Base-by-base conservation (phyloP, 2,888 invertebrate genomes). In the Psococerastis gibbosa region DNA sequence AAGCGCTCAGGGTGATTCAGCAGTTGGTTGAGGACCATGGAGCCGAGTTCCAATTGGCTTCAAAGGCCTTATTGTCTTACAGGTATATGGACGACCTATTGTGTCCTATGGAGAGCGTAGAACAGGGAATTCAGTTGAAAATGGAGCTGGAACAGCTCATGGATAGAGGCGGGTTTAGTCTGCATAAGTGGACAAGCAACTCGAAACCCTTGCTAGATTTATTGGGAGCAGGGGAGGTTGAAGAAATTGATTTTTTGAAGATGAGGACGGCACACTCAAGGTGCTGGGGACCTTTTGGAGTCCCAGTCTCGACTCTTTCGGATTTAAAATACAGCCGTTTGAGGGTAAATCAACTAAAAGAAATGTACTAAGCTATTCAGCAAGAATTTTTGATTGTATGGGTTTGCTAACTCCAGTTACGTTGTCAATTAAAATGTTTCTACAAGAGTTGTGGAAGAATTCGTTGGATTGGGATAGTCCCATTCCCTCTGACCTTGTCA, bases 71-170 rank as follows among this genome's bases (percentile, higher is more conserved):
- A n/a, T 11, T 6, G 4, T 9, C 31, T 1, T 43, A 50, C 16
- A 46, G 48, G 4, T 53, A 53, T 15, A 48, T 53, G 5, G 50
- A 54, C 35, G 52, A 52, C 43, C 17, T 49, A 1, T n/a, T 3
- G 13, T n/a, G n/a, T n/a, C n/a, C n/a, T n/a, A n/a, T n/a, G n/a
- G n/a, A n/a, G n/a, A n/a, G n/a, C n/a, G n/a, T n/a, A n/a, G n/a
- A n/a, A n/a, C n/a, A n/a, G n/a, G n/a, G n/a, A n/a, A n/a, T n/a
- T n/a, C n/a, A n/a, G n/a, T n/a, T n/a, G n/a, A n/a, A n/a, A n/a
- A n/a, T n/a, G n/a, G n/a, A n/a, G n/a, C n/a, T n/a, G n/a, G n/a
- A n/a, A n/a, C n/a, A n/a, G n/a, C n/a, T n/a, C n/a, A n/a, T n/a
- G n/a, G n/a, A n/a, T n/a, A n/a, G n/a, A n/a, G n/a, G n/a, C n/a